Evolutionary conservation across 2,888 invertebrate species (phyloP), one percentile per base, ranked within the genome.

Genomic region (Drosophila anomalipes): DNA sequence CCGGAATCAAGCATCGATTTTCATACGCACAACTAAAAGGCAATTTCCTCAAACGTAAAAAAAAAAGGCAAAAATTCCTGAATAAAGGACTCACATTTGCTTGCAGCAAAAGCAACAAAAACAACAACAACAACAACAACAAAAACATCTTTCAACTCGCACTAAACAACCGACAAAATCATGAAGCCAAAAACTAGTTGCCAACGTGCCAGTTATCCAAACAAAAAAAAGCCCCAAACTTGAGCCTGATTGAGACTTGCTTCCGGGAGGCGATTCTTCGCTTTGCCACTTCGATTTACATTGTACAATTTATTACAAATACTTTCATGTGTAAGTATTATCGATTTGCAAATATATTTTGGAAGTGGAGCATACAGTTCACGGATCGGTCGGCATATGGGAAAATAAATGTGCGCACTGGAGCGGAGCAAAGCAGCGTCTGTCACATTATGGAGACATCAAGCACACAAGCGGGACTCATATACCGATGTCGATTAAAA

Each of bases 361-460:
- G 37, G 37, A 58, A 49, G 49, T 65, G 65, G 35, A 41, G 52
- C 59, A 52, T 49, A 56, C 37, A 58, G 57, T 35, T 26, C 30
- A 65, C n/a, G 69, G 67, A 62, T 69, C 58, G 16, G 10, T 22
- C 32, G 58, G 58, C 58, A 58, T 58, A 44, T 58, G 41, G 64
- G 54, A 72, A 74, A 85, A 84, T 81, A 70, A 70, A 84, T 85
- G 82, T 68, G 80, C 78, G 63, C 88, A 73, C 35, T 70, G 89
- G 70, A 52, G 73, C 84, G 70, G 33, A 70, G 59, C 79, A 60
- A 62, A 69, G 74, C 57, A 75, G 70, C 81, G 70, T 63, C 79
- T 81, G 86, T 86, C 86, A 86, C 86, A 86, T 86, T 86, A 89
- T 81, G 70, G 79, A 82, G 83, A 86, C 83, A 83, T 82, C 82